Conservation (phyloP, 1,140 invertebrate genomes). For the Prorops nasuta region DNA sequence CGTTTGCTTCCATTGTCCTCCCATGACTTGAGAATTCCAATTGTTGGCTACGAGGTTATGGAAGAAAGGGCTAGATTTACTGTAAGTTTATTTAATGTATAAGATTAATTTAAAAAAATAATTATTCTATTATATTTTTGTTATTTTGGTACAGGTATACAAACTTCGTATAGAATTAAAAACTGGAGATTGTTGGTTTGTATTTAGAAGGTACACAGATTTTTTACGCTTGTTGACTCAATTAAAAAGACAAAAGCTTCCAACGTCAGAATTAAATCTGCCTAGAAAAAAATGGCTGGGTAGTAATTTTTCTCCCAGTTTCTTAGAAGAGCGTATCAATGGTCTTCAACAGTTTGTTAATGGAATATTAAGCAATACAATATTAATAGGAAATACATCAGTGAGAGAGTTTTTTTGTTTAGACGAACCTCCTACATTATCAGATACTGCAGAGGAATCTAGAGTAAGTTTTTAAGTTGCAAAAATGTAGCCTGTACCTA, state of each 20-base stretch:
- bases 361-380: conserved; percentile 66
- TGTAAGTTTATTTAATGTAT: conserved; percentile 50
- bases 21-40: conserved; percentile 65
- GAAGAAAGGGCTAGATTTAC: conserved; percentile 81
- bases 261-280: conserved; percentile 66
- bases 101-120: background rate
- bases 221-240: conserved; percentile 78
- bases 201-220: conserved; percentile 84
- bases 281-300: conserved; percentile 84
- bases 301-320: conserved; percentile 83
- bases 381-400: conserved; percentile 63
- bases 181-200: conserved; percentile 78
- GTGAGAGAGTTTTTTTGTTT: conserved; percentile 84
- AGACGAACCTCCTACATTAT: conserved; percentile 76
- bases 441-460: conserved; percentile 74
- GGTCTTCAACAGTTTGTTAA: conserved; percentile 82
- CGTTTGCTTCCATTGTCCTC: conserved; percentile 28
- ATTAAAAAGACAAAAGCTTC: conserved; percentile 67
- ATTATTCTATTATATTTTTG: conserved; percentile 5
- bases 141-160: conserved; percentile 58
- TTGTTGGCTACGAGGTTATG: conserved; percentile 84
- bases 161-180: conserved; percentile 72
- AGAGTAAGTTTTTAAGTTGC: conserved; percentile 59
- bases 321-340: conserved; percentile 77
- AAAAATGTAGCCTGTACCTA: too few relatives aligned